phyloP scores from a whole-genome alignment of 2,888 invertebrate genomes.

The Lissonota sp. region DNA sequence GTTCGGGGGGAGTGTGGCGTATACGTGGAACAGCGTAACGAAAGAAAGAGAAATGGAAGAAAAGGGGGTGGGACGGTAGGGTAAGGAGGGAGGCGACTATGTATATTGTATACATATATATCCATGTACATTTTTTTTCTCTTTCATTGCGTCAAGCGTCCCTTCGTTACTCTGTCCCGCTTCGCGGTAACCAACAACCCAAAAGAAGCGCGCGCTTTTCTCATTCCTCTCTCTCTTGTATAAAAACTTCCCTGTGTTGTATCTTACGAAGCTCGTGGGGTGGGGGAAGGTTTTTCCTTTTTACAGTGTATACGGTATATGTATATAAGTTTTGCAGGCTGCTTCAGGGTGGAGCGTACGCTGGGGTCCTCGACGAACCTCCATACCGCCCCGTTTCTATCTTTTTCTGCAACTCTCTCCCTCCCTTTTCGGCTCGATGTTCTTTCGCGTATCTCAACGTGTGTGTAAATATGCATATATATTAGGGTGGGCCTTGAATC shows the following conservation, averaged over 20 bases:
- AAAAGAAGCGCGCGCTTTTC: conserved; percentile 41
- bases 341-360: conserved; percentile 65
- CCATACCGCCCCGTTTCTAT: conserved; percentile 54
- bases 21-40: background rate
- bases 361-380: conserved; percentile 61
- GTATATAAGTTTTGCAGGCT: conserved; percentile 51
- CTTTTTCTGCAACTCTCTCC: conserved; percentile 47
- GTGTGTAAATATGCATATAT: background rate
- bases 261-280: conserved; percentile 26
- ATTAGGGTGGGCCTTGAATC: too few relatives aligned
- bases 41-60: conserved; percentile 48
- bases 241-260: conserved; percentile 16
- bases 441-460: conserved; percentile 23
- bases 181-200: conserved; percentile 34
- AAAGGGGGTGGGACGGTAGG: conserved; percentile 59
- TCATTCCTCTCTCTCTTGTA: conserved; percentile 47
- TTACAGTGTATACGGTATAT: conserved; percentile 24
- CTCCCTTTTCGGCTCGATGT: conserved; percentile 50
- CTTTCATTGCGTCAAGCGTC: conserved; percentile 17
- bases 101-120: conserved; percentile 34
- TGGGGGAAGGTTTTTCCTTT: conserved; percentile 41
- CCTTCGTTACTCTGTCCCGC: conserved; percentile 2
- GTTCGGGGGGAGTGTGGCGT: conserved; percentile 7
- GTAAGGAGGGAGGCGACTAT: conserved; percentile 65
- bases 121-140: conserved; percentile 31